Evolutionary conservation across 2,797 vertebrate genomes (phyloP).

Genomic region (Aphelocoma californica): DNA sequence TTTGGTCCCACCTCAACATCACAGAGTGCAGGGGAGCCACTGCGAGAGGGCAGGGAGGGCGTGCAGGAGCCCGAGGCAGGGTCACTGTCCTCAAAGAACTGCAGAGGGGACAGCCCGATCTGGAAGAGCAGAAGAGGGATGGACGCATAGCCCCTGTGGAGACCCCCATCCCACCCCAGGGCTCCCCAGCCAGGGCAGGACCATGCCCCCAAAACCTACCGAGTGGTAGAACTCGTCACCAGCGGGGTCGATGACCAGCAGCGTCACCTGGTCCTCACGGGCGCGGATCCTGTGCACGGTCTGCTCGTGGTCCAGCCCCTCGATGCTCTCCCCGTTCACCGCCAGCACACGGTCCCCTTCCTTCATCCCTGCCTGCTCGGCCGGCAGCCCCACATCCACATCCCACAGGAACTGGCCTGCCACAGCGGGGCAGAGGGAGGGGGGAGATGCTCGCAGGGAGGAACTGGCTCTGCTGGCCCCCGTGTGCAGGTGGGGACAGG

Average conservation of each 20-base stretch:
- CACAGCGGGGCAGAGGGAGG: neutral
- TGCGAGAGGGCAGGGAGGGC: neutral
- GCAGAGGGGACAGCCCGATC: constrained; percentile 77
- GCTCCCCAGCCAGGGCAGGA: no score
- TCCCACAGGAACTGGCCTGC: constrained; percentile 89
- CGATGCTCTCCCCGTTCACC: constrained; percentile 86
- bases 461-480: neutral
- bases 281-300: constrained; percentile 82
- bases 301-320: constrained; percentile 83
- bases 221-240: constrained; percentile 83
- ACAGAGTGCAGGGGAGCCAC: constrained; percentile 48
- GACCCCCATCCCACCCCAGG: neutral
- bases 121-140: constrained; percentile 4
- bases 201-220: constrained; percentile 61
- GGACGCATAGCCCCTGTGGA: accelerated
- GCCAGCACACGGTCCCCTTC: constrained; percentile 89
- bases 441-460: neutral
- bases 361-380: constrained; percentile 85
- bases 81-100: constrained; percentile 62
- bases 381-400: constrained; percentile 86
- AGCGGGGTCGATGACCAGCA: constrained; percentile 80
- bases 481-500: accelerated
- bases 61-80: neutral
- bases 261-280: constrained; percentile 74
- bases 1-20: constrained; percentile 55